These are phyloP conservation scores for Sinopyrophorus schimmeli DNA, from an alignment of 2,888 invertebrate species.

Conservation along the genomic window DNA sequence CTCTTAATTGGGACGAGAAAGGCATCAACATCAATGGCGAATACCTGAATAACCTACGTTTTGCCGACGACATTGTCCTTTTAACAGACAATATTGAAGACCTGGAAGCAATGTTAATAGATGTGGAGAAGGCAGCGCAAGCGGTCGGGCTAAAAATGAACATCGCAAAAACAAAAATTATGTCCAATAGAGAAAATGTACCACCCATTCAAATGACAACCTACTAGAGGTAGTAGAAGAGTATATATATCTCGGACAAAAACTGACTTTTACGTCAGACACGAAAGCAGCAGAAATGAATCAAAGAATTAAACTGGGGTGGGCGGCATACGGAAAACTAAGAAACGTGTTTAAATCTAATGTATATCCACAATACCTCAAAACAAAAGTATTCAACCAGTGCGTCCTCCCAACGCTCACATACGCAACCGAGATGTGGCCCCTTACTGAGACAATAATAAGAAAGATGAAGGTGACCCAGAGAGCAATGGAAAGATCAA, in stretches of 20 bases:
- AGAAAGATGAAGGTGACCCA: not conserved
- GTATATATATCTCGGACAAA: not conserved
- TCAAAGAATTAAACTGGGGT: too few species aligned
- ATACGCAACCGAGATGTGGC: not conserved
- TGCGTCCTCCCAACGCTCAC: not conserved
- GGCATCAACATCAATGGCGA: slow-evolving; percentile 26
- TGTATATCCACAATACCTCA: slow-evolving; percentile 1
- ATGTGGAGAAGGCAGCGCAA: too few species aligned
- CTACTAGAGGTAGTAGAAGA: slow-evolving; percentile 3
- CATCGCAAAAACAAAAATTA: too few species aligned
- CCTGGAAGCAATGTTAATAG: too few species aligned
- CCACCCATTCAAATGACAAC: slow-evolving; percentile 3
- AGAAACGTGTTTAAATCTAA: not conserved
- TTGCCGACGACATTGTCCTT: slow-evolving; percentile 25
- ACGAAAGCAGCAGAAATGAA: not conserved
- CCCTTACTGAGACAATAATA: slow-evolving; percentile 1
- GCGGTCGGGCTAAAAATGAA: too few species aligned
- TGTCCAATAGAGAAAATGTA: slow-evolving; percentile 3
- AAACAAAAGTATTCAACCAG: not conserved
- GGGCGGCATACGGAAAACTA: not conserved
- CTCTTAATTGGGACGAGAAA: slow-evolving; percentile 26
- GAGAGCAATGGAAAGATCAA: slow-evolving; percentile 5
- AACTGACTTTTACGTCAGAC: not conserved
- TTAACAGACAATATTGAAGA: slow-evolving; percentile 6
- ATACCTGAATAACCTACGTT: slow-evolving; percentile 17